Percentiles rank a stretch among this genome's conserved stretches.
These are phyloP conservation scores for Eupsilia transversa DNA, from an alignment of 2,888 invertebrate genomes.

Conservation along the genomic window DNA sequence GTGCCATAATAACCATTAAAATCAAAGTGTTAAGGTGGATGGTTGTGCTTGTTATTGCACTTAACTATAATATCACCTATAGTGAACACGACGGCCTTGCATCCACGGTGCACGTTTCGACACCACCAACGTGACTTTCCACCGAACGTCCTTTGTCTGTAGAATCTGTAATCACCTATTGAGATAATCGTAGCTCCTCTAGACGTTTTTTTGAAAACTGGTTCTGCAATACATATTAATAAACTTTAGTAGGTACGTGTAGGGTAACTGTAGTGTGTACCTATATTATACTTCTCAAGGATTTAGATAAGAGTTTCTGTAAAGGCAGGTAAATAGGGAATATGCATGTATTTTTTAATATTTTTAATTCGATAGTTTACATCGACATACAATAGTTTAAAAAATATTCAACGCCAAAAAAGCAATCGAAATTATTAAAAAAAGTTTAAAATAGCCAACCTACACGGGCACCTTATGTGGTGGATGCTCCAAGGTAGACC, in stretches of 20 bases:
- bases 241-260: not conserved
- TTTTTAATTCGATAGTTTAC: no score
- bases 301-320: not conserved
- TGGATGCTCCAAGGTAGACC: no score
- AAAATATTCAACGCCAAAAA: no score
- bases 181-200: conserved; percentile 63
- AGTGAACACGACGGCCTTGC: conserved; percentile 69
- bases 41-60: conserved; percentile 67
- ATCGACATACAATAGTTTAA: no score
- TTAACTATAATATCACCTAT: conserved; percentile 68
- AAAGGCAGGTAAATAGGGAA: no score
- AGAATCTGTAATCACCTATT: conserved; percentile 71
- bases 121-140: conserved; percentile 70
- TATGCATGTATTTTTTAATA: no score
- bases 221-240: not conserved
- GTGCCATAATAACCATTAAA: no score
- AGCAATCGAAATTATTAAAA: no score
- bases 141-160: conserved; percentile 68
- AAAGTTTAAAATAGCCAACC: no score
- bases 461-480: no score
- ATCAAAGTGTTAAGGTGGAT: conserved; percentile 8
- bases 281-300: not conserved
- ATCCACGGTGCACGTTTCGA: conserved; percentile 66
- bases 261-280: no score
- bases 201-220: conserved; percentile 35